Conservation (phyloP, 2,113 vertebrate genomes). For the Tragulus kanchil region DNA sequence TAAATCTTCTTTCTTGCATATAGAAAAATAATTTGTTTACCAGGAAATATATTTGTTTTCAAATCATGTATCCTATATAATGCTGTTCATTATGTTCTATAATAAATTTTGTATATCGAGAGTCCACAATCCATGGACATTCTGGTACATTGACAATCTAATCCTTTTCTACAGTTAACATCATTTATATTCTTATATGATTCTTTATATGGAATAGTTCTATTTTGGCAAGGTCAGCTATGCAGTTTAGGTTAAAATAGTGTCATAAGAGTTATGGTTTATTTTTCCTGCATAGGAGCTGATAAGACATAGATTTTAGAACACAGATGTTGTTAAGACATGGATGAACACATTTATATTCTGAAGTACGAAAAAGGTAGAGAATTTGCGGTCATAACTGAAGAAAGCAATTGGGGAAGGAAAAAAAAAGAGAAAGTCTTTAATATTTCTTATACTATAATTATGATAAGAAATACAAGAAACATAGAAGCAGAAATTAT, state of each 20-base stretch:
- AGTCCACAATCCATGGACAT: background rate
- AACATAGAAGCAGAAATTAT: background rate
- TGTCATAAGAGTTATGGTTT: background rate
- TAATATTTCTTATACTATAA: background rate
- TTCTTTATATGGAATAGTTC: background rate
- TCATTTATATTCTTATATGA: background rate
- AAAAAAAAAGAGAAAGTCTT: background rate
- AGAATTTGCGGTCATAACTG: background rate
- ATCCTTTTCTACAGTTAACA: background rate
- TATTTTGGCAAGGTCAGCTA: background rate
- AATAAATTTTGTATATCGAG: background rate
- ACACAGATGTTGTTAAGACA: background rate
- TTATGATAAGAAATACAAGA: background rate
- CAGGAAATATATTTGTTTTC: background rate
- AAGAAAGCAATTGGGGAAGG: background rate
- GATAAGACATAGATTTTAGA: background rate
- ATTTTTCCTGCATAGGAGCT: background rate
- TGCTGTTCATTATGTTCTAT: background rate
- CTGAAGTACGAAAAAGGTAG: background rate
- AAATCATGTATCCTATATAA: background rate
- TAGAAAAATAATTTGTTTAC: background rate
- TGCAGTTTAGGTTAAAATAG: background rate
- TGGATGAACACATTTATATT: background rate
- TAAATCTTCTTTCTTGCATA: background rate
- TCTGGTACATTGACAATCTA: background rate